Base-by-base conservation (phyloP, 2,113 vertebrate genomes). In the Acanthisitta chloris region DNA sequence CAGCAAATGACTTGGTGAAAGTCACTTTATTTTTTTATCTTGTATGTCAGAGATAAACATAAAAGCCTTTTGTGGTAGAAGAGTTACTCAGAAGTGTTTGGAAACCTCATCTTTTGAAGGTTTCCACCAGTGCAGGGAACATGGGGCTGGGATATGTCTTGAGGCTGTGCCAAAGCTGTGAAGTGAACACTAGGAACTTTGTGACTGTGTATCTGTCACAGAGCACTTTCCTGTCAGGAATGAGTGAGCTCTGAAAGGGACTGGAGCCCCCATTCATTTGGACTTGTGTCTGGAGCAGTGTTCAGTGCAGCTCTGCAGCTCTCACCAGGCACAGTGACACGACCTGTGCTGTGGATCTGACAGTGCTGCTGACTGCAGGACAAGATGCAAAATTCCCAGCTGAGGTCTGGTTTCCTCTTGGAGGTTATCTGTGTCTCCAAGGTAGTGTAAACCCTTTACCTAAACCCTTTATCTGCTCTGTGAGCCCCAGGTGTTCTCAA, bases 301-400 rank as follows among this genome's bases (percentile, higher is more conserved):
- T 40, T 29, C n/a, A 33, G 52, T 10, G 69, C 34, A 8, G 72
- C 23, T 59, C 49, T 65, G 65, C 48, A 31, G 52, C 67, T 43
- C 34, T 8, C 28, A 7, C 29, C 0, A 6, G 38, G 57, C 2
- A 0, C 57, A 65, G 51, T 18, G 10, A 1, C 38, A 13, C 9
- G 1, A 10, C 21, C 67, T 20, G 73, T 24, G 55, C 49, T 6
- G 2, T 19, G 70, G 34, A 5, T 9, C 74, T 36, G 18, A 8
- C 5, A 12, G 31, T 64, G 45, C 86, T n/a, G 40, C 0, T 29
- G 18, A 3, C 18, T 7, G 57, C 55, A 48, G 38, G 26, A 43
- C 4, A 6, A 69, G 51, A 7, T 13, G 49, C 19, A 66, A 33
- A 73, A 57, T 40, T n/a, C 45, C 40, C 5, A 9, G 8, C 23